Evolutionary conservation across 2,797 vertebrate genomes (phyloP).

Genomic region (Sarcophilus harrisii): DNA sequence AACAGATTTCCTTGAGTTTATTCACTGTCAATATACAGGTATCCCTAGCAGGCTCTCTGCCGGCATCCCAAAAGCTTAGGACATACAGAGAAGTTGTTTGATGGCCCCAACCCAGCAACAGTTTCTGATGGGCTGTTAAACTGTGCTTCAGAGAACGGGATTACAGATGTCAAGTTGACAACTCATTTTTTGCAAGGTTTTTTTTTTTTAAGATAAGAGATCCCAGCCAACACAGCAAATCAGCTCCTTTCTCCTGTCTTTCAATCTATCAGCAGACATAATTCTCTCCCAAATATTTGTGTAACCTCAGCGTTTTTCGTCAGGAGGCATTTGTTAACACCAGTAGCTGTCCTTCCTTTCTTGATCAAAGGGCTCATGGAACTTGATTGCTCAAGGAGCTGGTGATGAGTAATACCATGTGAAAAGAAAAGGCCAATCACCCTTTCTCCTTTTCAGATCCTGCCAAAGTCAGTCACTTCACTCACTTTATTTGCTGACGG

Average conservation of each 20-base stretch:
- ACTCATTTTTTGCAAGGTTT: slow-evolving; percentile 60
- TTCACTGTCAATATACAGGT: slow-evolving; percentile 22
- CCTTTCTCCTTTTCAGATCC: neutral
- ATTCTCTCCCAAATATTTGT: slow-evolving; percentile 56
- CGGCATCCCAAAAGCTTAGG: slow-evolving; percentile 54
- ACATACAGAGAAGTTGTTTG: slow-evolving; percentile 58
- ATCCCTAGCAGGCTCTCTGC: slow-evolving; percentile 21
- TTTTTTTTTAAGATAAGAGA: slow-evolving; percentile 70
- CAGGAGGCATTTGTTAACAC: slow-evolving; percentile 63
- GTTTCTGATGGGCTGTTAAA: slow-evolving; percentile 78
- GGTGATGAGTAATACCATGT: neutral
- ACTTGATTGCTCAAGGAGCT: neutral
- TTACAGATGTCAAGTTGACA: slow-evolving; percentile 76
- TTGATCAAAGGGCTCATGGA: slow-evolving; percentile 43
- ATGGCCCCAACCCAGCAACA: slow-evolving; percentile 67
- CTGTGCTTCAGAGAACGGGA: slow-evolving; percentile 61
- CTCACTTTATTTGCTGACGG: neutral
- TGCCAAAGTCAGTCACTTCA: neutral
- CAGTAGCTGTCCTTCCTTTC: neutral
- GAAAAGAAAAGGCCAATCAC: neutral
- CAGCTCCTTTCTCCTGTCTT: slow-evolving; percentile 45
- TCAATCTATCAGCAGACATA: slow-evolving; percentile 48
- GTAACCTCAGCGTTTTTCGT: slow-evolving; percentile 53
- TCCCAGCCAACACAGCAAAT: slow-evolving; percentile 1
- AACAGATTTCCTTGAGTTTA: neutral